Evolutionary conservation across 2,797 vertebrate genomes (phyloP), one percentile per base, ranked within the genome.

Genomic region (Esox masquinongy): DNA sequence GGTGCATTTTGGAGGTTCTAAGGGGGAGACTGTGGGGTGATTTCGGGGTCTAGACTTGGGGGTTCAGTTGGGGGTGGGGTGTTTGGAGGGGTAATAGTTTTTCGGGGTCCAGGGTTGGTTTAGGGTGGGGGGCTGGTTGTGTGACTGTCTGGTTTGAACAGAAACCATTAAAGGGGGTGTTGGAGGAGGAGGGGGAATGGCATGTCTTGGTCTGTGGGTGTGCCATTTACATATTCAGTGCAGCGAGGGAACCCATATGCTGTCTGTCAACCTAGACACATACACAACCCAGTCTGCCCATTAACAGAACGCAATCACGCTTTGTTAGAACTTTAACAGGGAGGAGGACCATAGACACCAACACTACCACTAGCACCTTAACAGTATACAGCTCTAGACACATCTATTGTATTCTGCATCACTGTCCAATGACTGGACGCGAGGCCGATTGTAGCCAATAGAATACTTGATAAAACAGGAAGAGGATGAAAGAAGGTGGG

Each of bases 171-270:
- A 92, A 72, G 75, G 79, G 43, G 53, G 72, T 77, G 75, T 64
- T 70, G 74, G 82, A 64, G 53, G 77, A 61, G 80, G 80, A 22
- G 72, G 72, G 75, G 70, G 73, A 78, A 83, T 64, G 77, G 84
- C 86, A 87, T 90, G 90, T 90, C 89, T 91, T 90, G 79, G 51
- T 77, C 47, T 16, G 88, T 91, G 88, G 91, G 86, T 72, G 53
- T 26, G 36, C 47, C 78, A 92, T 94, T 95, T 93, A 90, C 93
- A 95, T 95, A 92, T 79, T 79, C 59, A 67, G 74, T 85, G 82
- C 79, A 74, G 86, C 8, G 71, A 84, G 87, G 83, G 78, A 71
- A 81, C 82, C 90, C 92, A 92, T 92, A 92, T 92, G 92, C 87
- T 67, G 81, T 15, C 66, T 11, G 70, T 80, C 66, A 43, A 79